Conservation (phyloP, 2,888 invertebrate genomes). For the Torymus auratus region DNA sequence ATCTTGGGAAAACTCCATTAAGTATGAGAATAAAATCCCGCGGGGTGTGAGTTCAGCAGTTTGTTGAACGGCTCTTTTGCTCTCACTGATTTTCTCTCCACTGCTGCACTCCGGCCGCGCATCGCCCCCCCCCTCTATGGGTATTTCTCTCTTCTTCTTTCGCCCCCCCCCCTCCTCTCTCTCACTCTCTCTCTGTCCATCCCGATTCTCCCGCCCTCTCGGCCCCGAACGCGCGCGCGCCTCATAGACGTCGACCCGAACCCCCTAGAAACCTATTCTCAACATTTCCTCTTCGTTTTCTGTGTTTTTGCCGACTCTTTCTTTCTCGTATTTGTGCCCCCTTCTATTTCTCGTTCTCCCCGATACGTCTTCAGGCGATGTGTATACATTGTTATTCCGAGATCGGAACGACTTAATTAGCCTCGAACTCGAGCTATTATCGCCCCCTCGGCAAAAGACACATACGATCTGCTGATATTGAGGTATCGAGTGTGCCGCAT, state of each 20-base stretch:
- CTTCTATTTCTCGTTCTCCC: neutral
- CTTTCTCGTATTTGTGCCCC: neutral
- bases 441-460: too few species aligned
- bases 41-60: constrained; percentile 73
- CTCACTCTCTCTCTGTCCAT: constrained; percentile 19
- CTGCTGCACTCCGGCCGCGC: neutral
- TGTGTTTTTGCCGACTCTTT: neutral
- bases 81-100: constrained; percentile 61
- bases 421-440: too few species aligned
- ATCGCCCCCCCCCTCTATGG: neutral
- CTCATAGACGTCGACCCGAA: constrained; percentile 29
- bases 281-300: constrained; percentile 4
- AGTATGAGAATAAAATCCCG: constrained; percentile 73
- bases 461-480: too few species aligned
- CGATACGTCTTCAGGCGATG: neutral
- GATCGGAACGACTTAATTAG: too few species aligned
- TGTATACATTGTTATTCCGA: neutral
- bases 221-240: neutral
- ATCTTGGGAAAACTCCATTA: constrained; percentile 70
- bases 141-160: constrained; percentile 51
- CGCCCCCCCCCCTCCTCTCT: neutral
- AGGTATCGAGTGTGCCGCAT: too few species aligned
- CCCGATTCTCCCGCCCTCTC: neutral
- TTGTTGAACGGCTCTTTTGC: constrained; percentile 70
- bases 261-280: constrained; percentile 33